Conservation (phyloP, 2,888 invertebrate genomes). For the Lasioglossum morio region DNA sequence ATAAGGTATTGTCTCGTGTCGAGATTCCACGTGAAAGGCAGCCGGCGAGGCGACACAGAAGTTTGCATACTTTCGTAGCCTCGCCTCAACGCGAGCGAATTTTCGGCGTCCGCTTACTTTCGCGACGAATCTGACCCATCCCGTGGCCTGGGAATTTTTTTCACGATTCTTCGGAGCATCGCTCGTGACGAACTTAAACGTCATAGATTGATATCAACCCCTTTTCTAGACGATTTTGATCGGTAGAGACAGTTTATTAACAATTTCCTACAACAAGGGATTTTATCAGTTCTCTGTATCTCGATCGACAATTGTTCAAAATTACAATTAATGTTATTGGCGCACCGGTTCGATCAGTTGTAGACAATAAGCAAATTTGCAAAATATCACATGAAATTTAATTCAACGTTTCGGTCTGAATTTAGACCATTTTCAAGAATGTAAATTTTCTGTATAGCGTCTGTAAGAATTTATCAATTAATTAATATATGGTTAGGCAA, state of each 20-base stretch:
- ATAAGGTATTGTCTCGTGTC: slow-evolving; percentile 69
- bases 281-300: too few species aligned
- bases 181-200: background rate
- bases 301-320: too few species aligned
- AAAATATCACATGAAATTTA: too few species aligned
- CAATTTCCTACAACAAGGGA: background rate
- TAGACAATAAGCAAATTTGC: too few species aligned
- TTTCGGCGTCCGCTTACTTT: background rate
- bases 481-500: too few species aligned
- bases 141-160: background rate
- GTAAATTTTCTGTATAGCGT: too few species aligned
- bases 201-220: background rate
- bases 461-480: too few species aligned
- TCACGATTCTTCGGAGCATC: background rate
- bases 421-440: too few species aligned
- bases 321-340: too few species aligned
- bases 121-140: background rate
- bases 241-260: background rate
- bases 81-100: background rate
- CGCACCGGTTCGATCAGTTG: too few species aligned
- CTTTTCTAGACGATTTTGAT: background rate
- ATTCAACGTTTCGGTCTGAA: too few species aligned
- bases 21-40: slow-evolving; percentile 60
- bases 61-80: slow-evolving; percentile 33
- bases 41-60: slow-evolving; percentile 49